Base-by-base conservation (phyloP, 2,113 vertebrate species). In the Carassius gibelio region DNA sequence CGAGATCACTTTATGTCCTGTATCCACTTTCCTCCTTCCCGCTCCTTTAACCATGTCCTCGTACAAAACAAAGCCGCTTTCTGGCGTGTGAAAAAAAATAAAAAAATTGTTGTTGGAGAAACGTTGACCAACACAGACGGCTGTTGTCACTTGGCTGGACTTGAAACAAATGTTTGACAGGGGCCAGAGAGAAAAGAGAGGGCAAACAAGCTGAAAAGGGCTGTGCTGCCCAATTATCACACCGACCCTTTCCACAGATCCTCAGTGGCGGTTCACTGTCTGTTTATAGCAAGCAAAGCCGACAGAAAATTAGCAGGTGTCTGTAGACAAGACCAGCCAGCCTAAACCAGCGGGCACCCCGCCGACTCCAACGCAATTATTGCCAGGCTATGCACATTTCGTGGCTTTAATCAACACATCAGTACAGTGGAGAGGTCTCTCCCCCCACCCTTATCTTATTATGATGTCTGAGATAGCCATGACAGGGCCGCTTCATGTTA, bases 301-400 rank as follows among this genome's bases (percentile, higher is more conserved):
- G 86, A 87, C 86, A 77, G 80, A 90, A 94, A 94, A 94, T 94
- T 94, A 94, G 94, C 94, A 94, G 91, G 93, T 95, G 94, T 94
- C 89, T 92, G 90, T 91, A 84, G 91, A 92, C 87, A 89, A 88
- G 88, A 89, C 84, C 87, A 91, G 85, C 88, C 87, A 21, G 74
- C 80, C 88, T 84, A 82, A 90, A 57, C 81, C 89, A 82, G 82
- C 80, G 91, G 92, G 91, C 92, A 91, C 93, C 90, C 92, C 84
- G 81, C 81, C 52, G 81, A 81, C 69, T 87, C 48, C 30, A 62
- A 79, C 38, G 38, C 82, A 87, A 82, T 87, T 78, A 85, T 69
- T 78, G 23, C 68, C 23, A 59, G 72, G 76, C 69, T 72, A 45
- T 23, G 64, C 11, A 30, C 61, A 36, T 79, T 59, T 48, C 23